Conservation (phyloP, 37 sponge, comb jelly and placozoan genomes). For the Haliclona indistincta region DNA sequence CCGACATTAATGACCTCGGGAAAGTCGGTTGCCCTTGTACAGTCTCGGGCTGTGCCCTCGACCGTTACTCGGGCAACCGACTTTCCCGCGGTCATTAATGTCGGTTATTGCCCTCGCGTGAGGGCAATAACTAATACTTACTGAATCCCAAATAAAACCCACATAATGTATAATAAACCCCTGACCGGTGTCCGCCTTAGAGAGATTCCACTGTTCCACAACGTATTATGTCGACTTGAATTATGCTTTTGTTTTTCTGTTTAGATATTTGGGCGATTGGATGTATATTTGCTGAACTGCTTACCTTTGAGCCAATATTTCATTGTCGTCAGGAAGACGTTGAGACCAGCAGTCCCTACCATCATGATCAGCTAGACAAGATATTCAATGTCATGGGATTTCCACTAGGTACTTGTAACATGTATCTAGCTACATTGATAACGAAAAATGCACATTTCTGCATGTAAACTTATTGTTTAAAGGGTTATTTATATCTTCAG, state of each 20-base stretch:
- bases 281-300: constrained; percentile 97
- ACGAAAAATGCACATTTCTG: not conserved
- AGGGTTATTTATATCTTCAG: not conserved
- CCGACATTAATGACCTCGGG: too few relatives aligned
- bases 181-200: too few relatives aligned
- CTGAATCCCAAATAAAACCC: too few relatives aligned
- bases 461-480: not conserved
- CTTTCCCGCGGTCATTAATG: too few relatives aligned
- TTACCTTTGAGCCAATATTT: constrained; percentile 98
- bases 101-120: too few relatives aligned
- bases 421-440: too few relatives aligned
- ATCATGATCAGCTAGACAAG: constrained; percentile 92
- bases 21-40: too few relatives aligned
- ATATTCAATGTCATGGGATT: constrained; percentile 96
- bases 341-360: constrained; percentile 96
- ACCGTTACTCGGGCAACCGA: too few relatives aligned
- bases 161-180: too few relatives aligned
- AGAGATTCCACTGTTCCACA: not conserved
- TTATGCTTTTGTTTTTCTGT: not conserved
- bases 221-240: not conserved
- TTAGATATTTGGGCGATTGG: constrained; percentile 99
- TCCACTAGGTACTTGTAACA: constrained; percentile 71
- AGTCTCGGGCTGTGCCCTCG: too few relatives aligned
- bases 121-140: too few relatives aligned
- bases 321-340: constrained; percentile 98